Conservation (phyloP, 2,113 vertebrate species). For the Notarius lentiginosus region DNA sequence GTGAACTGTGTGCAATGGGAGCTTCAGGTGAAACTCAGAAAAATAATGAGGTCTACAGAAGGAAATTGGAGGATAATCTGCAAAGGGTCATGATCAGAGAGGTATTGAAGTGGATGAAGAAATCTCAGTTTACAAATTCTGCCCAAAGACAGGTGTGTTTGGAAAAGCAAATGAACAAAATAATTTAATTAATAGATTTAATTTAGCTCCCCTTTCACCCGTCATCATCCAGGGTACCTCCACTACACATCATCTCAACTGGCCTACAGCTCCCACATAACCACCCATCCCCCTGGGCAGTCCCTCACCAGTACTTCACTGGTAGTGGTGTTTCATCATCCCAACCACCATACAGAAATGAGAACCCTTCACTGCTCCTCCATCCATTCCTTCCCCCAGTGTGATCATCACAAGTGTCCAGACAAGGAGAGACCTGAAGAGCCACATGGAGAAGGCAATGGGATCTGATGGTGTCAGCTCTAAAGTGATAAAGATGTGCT, state of each 20-base stretch:
- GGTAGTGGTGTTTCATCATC: background rate
- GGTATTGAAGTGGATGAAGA: background rate
- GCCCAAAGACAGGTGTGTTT: background rate
- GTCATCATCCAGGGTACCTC: background rate
- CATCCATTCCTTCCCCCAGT: background rate
- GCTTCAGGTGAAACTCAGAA: background rate
- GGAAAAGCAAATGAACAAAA: background rate
- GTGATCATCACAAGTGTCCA: background rate
- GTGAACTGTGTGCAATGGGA: background rate
- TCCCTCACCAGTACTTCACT: background rate
- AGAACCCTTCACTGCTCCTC: background rate
- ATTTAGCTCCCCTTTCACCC: background rate
- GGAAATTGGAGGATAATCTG: background rate
- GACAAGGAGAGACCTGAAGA: background rate
- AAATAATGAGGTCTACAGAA: background rate
- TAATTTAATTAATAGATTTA: too few species aligned
- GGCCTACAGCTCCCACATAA: background rate
- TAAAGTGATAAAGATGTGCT: background rate
- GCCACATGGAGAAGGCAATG: background rate
- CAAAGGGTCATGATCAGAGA: background rate
- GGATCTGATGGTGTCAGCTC: background rate
- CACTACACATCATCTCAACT: background rate
- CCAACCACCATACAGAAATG: background rate
- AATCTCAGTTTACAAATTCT: background rate
- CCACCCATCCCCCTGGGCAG: background rate